Base-by-base conservation (phyloP, 2,888 invertebrate genomes). In the Papilio elwesi region DNA sequence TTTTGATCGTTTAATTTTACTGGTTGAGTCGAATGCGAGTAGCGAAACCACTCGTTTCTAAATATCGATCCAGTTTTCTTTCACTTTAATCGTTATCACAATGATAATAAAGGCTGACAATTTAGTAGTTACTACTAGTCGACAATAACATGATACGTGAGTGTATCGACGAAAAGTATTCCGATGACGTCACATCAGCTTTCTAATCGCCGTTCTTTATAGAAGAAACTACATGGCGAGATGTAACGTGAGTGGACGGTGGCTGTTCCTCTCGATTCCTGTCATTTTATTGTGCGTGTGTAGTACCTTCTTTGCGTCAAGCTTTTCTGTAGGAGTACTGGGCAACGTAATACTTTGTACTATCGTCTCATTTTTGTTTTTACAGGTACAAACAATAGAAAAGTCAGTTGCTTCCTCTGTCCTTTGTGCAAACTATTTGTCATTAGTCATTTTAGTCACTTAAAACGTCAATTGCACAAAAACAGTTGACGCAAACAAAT, bases 391-490 rank as follows among this genome's bases (percentile, higher is more conserved):
- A 4, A 26, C 26, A 2, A 26, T 26, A 26, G 57, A 66, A 53
- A 65, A 57, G n/a, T 36, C 57, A 52, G 15, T 7, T 8, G 53
- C 52, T 68, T 63, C 38, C 53, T 67, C 52, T 51, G 38, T 43
- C 52, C 55, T 67, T 70, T 65, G 49, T 63, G 43, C 36, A 63
- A 68, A 65, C 80, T 80, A 75, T 74, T 81, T 83, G 89, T 89
- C 93, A 93, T 93, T 90, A 90, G 83, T 93, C 90, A 91, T 81
- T 79, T 81, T 78, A 82, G 84, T 87, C 88, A 89, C 89, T 90
- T 89, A 84, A n/a, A 84, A 85, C 91, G 90, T 91, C 93, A 89
- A 92, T 91, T 92, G 88, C 86, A 92, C 90, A 93, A 93, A 92
- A 92, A 93, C 93, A 93, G 87, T 83, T 83, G 89, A 87, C 86